Percentiles rank a stretch among this genome's conserved stretches.
phyloP scores from a whole-genome alignment of 2,797 vertebrate genomes.

The Chiroxiphia lanceolata region DNA sequence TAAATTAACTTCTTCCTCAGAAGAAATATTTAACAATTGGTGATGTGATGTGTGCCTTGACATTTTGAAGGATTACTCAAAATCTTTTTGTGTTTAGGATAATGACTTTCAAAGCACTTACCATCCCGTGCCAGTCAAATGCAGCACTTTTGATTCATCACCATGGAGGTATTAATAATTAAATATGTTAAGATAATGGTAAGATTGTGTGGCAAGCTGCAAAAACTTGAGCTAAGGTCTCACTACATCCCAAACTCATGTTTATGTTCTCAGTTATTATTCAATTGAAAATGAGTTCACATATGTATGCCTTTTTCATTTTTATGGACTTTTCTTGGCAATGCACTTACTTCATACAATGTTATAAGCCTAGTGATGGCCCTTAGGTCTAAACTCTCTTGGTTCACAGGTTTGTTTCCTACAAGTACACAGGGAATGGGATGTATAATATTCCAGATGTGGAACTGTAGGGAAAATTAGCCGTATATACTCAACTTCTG shows the following conservation, averaged over 20 bases:
- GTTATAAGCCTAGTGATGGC: background rate
- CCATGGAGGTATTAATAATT: constrained; percentile 64
- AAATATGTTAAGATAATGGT: constrained; percentile 52
- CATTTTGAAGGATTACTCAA: constrained; percentile 77
- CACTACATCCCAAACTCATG: background rate
- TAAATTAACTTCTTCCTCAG: constrained; percentile 67
- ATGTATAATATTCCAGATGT: background rate
- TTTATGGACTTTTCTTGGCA: background rate
- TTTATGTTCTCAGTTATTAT: background rate
- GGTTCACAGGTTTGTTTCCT: background rate
- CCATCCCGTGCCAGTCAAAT: constrained; percentile 71
- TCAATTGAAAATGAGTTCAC: background rate
- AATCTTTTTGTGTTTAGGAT: constrained; percentile 75
- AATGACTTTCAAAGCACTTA: constrained; percentile 75
- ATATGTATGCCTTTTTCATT: accelerated
- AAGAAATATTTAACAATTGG: constrained; percentile 74
- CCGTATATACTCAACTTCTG: background rate
- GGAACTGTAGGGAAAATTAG: background rate
- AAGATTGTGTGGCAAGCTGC: constrained; percentile 2
- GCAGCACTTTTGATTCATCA: constrained; percentile 65
- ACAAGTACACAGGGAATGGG: background rate
- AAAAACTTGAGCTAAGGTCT: background rate
- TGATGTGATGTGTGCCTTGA: constrained; percentile 65
- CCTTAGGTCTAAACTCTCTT: background rate
- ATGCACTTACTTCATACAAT: background rate